Conservation (phyloP, 2,113 vertebrate genomes). For the Holacanthus passer region DNA sequence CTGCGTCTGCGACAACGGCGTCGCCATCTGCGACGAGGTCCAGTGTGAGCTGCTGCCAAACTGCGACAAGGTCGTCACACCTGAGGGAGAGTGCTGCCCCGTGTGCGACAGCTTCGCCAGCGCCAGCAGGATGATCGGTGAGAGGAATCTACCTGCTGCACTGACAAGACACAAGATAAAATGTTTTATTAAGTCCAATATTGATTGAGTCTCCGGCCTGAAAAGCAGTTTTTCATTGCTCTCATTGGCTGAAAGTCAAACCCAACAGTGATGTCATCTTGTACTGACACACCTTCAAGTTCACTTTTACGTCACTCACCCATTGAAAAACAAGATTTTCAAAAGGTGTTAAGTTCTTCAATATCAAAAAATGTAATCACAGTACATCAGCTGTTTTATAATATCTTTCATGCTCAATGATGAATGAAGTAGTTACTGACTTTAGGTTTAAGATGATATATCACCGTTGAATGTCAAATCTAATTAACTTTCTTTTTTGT, state of each 20-base stretch:
- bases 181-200: no score
- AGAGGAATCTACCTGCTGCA: conserved; percentile 14
- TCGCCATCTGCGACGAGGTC: conserved; percentile 92
- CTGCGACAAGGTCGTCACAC: conserved; percentile 88
- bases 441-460: not conserved
- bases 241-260: no score
- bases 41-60: conserved; percentile 85
- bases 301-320: not conserved
- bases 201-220: no score
- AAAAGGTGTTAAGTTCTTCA: no score
- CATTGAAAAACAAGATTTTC: not conserved
- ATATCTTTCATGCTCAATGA: no score
- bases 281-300: not conserved
- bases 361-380: no score
- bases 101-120: conserved; percentile 85
- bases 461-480: conserved; percentile 53
- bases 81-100: conserved; percentile 92
- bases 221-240: no score
- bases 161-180: no score
- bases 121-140: conserved; percentile 76
- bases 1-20: conserved; percentile 94
- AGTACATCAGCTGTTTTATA: no score
- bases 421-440: no score
- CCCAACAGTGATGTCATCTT: no score
- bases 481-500: conserved; percentile 50